These are phyloP conservation scores for Lates japonicus DNA, from an alignment of 2,797 vertebrate genomes.

Conservation along the genomic window DNA sequence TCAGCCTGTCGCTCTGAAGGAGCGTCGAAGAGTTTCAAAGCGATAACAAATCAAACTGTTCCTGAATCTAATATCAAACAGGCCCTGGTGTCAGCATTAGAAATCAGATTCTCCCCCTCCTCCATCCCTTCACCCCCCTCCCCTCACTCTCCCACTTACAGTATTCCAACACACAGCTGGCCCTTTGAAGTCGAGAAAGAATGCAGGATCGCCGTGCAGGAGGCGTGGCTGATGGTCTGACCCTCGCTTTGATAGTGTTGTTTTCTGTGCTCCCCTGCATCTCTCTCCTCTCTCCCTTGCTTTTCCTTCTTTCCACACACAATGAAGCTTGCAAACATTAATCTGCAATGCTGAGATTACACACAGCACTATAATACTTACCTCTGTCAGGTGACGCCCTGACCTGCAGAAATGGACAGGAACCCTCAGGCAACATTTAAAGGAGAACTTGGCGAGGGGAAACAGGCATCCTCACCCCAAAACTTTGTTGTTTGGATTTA, in stretches of 20 bases:
- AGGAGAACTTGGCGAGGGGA: not conserved
- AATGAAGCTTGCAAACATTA: conserved; percentile 66
- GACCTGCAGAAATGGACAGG: conserved; percentile 28
- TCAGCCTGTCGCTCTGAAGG: conserved; percentile 90
- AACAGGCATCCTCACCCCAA: conserved; percentile 22
- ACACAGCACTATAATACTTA: conserved; percentile 15
- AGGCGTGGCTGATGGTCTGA: conserved; percentile 96
- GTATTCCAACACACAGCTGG: conserved; percentile 88
- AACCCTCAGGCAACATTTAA: not conserved
- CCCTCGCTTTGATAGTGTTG: conserved; percentile 95
- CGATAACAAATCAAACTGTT: conserved; percentile 96
- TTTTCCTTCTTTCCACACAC: conserved; percentile 64
- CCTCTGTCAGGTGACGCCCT: conserved; percentile 4
- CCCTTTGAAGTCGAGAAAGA: conserved; percentile 97
- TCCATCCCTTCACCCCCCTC: conserved; percentile 66
- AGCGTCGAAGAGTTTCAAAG: conserved; percentile 94
- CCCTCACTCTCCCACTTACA: conserved; percentile 79
- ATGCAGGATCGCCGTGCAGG: conserved; percentile 95
- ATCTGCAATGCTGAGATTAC: conserved; percentile 62
- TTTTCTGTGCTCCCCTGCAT: conserved; percentile 84
- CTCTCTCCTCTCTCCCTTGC: conserved; percentile 74
- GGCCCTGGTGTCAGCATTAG: conserved; percentile 95
- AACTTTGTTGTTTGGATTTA: conserved; percentile 22
- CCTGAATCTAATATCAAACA: conserved; percentile 98
- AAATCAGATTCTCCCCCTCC: conserved; percentile 88